phyloP scores from a whole-genome alignment of 2,888 invertebrate genomes.

The Automeris io region DNA sequence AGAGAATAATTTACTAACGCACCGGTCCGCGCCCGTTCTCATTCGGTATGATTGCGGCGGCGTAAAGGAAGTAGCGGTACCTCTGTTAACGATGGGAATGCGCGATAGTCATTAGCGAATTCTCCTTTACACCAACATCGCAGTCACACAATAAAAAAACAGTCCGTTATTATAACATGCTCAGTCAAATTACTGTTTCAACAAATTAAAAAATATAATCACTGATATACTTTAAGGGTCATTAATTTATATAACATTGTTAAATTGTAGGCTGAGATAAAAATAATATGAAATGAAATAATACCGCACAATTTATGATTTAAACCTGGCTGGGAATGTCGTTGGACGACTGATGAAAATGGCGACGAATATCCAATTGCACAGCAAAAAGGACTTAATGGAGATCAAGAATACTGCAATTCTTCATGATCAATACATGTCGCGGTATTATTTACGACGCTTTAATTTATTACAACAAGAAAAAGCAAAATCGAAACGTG shows the following conservation, averaged over 20 bases:
- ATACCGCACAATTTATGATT: slow-evolving; percentile 13
- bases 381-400: slow-evolving; percentile 32
- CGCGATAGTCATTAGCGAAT: slow-evolving; percentile 26
- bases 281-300: slow-evolving; percentile 4
- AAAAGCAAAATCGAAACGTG: slow-evolving; percentile 22
- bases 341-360: slow-evolving; percentile 16
- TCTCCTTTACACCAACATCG: slow-evolving; percentile 23
- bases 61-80: slow-evolving; percentile 52
- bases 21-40: slow-evolving; percentile 25
- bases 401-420: slow-evolving; percentile 26
- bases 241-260: neutral
- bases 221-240: neutral
- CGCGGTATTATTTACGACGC: slow-evolving; percentile 45
- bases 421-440: slow-evolving; percentile 37
- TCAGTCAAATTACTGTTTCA: neutral
- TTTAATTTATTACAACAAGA: slow-evolving; percentile 45
- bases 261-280: neutral
- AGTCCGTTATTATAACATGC: slow-evolving; percentile 5
- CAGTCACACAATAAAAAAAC: slow-evolving; percentile 8
- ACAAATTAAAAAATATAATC: neutral
- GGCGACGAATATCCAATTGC: slow-evolving; percentile 27
- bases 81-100: slow-evolving; percentile 19
- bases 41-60: slow-evolving; percentile 30
- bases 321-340: slow-evolving; percentile 5
- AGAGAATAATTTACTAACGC: slow-evolving; percentile 48